Conservation (phyloP, 2,888 invertebrate genomes). For the Eristalinus sepulchralis region DNA sequence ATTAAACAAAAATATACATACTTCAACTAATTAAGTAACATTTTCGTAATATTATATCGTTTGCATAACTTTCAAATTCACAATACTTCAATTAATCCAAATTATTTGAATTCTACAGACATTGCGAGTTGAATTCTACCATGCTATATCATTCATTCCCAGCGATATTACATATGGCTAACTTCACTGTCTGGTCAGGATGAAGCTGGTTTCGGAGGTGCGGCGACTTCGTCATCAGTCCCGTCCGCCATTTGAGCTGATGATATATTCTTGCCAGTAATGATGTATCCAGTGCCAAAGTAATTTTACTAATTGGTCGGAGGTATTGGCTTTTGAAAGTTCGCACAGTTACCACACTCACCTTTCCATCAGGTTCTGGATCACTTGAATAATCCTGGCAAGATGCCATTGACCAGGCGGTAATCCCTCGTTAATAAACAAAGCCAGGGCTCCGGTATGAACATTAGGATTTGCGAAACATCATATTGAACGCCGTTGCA, state of each 20-base stretch:
- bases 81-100: background rate
- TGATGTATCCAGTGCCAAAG: background rate
- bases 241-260: background rate
- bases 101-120: no score
- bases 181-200: background rate
- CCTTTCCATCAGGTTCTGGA: constrained; percentile 31
- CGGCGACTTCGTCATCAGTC: background rate
- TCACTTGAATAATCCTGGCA: constrained; percentile 15
- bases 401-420: constrained; percentile 34
- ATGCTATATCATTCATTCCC: no score
- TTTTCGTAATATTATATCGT: no score
- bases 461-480: background rate
- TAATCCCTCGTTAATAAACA: constrained; percentile 27
- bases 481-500: background rate
- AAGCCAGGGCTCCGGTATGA: constrained; percentile 18
- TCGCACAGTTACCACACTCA: constrained; percentile 29
- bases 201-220: background rate
- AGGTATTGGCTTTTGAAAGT: constrained; percentile 8
- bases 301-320: constrained; percentile 34
- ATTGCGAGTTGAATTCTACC: no score
- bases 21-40: background rate
- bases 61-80: no score
- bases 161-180: background rate
- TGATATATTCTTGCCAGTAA: background rate
- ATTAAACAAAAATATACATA: background rate